A percentile compares a stretch with the other conserved stretches of the same genome.
These are phyloP conservation scores for Buphagus erythrorhynchus DNA, from an alignment of 2,797 vertebrate species.

Conservation along the genomic window DNA sequence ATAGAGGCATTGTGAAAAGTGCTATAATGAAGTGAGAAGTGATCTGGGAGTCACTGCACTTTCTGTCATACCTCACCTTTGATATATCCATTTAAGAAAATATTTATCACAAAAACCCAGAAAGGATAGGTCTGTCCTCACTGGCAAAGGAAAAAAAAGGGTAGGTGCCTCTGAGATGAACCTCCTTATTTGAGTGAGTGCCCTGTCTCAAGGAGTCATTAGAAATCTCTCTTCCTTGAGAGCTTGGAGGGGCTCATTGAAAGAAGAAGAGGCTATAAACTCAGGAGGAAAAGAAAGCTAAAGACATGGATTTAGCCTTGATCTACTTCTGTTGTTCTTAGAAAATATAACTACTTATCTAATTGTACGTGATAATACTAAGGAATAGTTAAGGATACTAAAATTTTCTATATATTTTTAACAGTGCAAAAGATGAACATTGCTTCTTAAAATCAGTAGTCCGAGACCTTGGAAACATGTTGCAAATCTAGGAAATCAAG, in stretches of 20 bases:
- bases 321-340: background rate
- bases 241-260: background rate
- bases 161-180: background rate
- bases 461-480: conserved; percentile 15
- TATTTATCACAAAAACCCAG: background rate
- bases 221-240: background rate
- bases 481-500: conserved; percentile 49
- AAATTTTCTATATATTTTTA: background rate
- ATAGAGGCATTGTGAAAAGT: background rate
- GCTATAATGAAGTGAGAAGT: background rate
- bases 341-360: background rate
- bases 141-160: background rate
- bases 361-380: background rate
- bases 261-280: background rate
- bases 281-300: background rate
- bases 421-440: background rate
- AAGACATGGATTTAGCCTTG: background rate
- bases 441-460: background rate
- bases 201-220: background rate
- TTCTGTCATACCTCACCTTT: background rate
- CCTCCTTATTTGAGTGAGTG: background rate
- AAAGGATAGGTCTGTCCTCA: background rate
- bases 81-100: background rate
- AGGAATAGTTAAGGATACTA: background rate
- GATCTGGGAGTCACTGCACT: background rate